Base-by-base conservation (phyloP, 2,113 vertebrate species). In the Butastur rufipennis region DNA sequence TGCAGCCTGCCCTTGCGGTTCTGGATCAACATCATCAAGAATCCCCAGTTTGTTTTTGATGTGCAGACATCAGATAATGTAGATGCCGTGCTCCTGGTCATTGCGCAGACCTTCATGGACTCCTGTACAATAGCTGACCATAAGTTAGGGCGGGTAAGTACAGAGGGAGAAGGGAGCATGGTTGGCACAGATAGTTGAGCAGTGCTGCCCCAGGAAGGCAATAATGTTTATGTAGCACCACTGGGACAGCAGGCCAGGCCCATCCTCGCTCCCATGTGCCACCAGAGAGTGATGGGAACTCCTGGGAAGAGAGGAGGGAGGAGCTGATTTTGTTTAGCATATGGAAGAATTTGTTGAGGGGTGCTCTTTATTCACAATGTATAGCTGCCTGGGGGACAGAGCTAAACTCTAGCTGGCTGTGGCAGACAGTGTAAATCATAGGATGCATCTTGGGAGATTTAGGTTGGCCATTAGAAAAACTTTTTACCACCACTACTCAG, bases 11-110 rank as follows among this genome's bases (percentile, higher is more conserved):
- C 99, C 6, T 97, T 99, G 88, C 98, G 99, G 72, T 99, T 99
- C 97, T 99, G 99, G 99, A 99, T 99, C 98, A 99, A 99, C 96
- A 99, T 99, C 26, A 99, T 99, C 81, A 99, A 99, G 98, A 99
- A 99, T 90, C 99, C 99, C 2, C 99, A 99, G 98, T 99, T 99
- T 50, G 99, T 99, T 85, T 99, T 99, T 63, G 99, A 99, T 21
- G 99, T 99, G 68, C 99, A 99, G 97, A 99, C 99, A 0, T 99
- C 99, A 0, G 99, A 99, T 91, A 99, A 99, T 0, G 99, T 99
- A 95, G 99, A 99, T 0, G 99, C 99, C 0, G 99, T 99, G 88
- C 98, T 99, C 43, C 98, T 99, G 1, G 99, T 99, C 96, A 99
- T 99, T 9, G 98, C 99, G 0, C 99, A 99, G 98, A 99, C 99